These are phyloP conservation scores for Malthinus seriepunctatus DNA, from an alignment of 2,888 invertebrate species.

Conservation along the genomic window DNA sequence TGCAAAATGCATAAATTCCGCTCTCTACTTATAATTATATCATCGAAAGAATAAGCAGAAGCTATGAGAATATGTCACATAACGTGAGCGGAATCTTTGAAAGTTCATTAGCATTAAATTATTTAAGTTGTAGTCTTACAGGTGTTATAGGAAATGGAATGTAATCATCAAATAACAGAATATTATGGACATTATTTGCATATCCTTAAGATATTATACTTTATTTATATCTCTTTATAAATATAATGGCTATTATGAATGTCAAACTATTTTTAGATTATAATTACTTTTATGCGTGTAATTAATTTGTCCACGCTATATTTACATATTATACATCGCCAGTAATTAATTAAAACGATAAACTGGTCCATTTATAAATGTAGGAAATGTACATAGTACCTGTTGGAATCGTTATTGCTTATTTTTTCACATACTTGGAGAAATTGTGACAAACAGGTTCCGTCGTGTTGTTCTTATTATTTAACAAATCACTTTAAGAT, in stretches of 20 bases:
- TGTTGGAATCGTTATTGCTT: too few relatives aligned
- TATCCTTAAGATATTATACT: constrained; percentile 9
- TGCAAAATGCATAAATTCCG: too few relatives aligned
- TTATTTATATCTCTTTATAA: constrained; percentile 1
- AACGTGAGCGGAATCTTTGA: constrained; percentile 25
- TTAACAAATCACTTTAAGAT: too few relatives aligned
- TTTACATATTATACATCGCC: too few relatives aligned
- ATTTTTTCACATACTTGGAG: too few relatives aligned
- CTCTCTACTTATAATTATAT: constrained; percentile 16
- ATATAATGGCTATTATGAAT: constrained; percentile 3
- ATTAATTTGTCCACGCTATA: too few relatives aligned
- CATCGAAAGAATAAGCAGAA: constrained; percentile 15
- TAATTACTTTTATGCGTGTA: too few relatives aligned
- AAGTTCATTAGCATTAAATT: constrained; percentile 42
- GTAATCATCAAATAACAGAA: constrained; percentile 18
- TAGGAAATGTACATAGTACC: too few relatives aligned
- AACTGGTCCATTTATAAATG: too few relatives aligned
- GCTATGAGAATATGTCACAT: constrained; percentile 23
- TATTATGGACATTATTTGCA: constrained; percentile 21
- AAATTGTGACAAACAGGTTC: too few relatives aligned
- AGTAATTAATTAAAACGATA: too few relatives aligned
- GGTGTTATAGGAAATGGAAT: constrained; percentile 8
- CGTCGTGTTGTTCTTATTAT: too few relatives aligned
- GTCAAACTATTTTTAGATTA: background rate
- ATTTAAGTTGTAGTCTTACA: constrained; percentile 33